A percentile compares a stretch with the other conserved stretches of the same genome.
Conservation (phyloP, 2,888 invertebrate genomes). For the Sphaeridia pumilis region DNA sequence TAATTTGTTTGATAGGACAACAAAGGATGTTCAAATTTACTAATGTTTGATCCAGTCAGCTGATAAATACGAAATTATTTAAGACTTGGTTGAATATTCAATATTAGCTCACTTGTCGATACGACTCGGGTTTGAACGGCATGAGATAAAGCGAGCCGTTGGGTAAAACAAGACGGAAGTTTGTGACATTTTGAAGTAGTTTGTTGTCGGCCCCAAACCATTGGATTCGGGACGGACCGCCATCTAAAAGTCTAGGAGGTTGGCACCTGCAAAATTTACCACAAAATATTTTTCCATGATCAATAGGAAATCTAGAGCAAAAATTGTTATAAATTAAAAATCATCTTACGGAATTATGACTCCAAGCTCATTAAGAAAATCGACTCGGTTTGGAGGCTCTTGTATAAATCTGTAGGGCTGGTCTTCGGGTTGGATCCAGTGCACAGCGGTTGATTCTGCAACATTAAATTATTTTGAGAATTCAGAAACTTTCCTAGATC, state of each 20-base stretch:
- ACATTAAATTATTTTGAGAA: no score
- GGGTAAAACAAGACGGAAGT: slow-evolving; percentile 29
- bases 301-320: neutral
- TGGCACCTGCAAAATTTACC: slow-evolving; percentile 21
- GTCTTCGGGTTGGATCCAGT: neutral
- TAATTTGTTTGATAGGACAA: no score
- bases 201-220: slow-evolving; percentile 33
- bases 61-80: no score
- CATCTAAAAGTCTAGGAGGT: slow-evolving; percentile 21
- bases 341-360: slow-evolving; percentile 29
- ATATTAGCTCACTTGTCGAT: slow-evolving; percentile 23
- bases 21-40: no score
- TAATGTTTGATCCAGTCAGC: no score
- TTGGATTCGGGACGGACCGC: no score
- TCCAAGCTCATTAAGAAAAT: slow-evolving; percentile 33
- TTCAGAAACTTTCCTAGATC: no score
- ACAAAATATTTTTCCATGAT: neutral
- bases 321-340: neutral
- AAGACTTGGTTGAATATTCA: neutral
- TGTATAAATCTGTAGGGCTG: slow-evolving; percentile 19
- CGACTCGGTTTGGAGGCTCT: slow-evolving; percentile 32
- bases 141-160: slow-evolving; percentile 28
- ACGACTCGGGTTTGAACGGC: slow-evolving; percentile 31
- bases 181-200: slow-evolving; percentile 27
- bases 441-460: neutral